phyloP scores from a whole-genome alignment of 1,140 invertebrate genomes.

The Metopolophium dirhodum region DNA sequence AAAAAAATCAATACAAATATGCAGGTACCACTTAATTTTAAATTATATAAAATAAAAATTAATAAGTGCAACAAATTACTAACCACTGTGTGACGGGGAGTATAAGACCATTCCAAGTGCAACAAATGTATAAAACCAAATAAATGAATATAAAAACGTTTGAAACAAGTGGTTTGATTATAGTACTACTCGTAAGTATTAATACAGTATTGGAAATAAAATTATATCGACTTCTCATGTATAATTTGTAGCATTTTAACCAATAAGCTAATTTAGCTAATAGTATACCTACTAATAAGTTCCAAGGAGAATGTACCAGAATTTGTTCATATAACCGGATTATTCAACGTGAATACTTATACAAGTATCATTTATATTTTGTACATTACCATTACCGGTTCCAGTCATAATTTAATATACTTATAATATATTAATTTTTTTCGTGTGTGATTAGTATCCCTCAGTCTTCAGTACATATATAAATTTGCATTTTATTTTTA shows the following conservation, averaged over 20 bases:
- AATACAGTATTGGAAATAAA: background rate
- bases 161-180: background rate
- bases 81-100: too few species aligned
- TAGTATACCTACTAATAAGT: constrained; percentile 6
- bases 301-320: background rate
- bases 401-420: background rate
- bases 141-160: background rate
- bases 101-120: too few species aligned
- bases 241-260: background rate
- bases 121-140: background rate
- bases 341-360: constrained; percentile 18
- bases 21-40: background rate
- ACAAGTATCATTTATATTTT: constrained; percentile 29
- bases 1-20: background rate
- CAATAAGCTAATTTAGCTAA: background rate
- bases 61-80: background rate
- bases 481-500: background rate
- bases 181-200: background rate
- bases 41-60: background rate
- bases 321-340: constrained; percentile 33
- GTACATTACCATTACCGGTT: constrained; percentile 42
- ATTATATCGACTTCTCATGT: background rate
- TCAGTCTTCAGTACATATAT: background rate
- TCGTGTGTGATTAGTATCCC: background rate
- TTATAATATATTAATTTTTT: background rate